Evolutionary conservation across 2,888 invertebrate genomes (phyloP).

Genomic region (Amblyteles armatorius): DNA sequence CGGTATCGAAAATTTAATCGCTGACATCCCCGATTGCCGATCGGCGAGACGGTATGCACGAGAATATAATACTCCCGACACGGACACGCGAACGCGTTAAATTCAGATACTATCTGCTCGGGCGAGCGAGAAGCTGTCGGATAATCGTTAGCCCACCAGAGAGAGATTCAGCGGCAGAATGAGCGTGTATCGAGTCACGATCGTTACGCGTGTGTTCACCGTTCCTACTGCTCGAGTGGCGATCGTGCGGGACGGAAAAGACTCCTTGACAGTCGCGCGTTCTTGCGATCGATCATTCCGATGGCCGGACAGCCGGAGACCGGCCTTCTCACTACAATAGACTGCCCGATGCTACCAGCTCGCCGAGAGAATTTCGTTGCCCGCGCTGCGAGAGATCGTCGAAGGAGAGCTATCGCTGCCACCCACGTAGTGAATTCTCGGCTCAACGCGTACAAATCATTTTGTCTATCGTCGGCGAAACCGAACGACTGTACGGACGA

Average conservation of each 20-base stretch:
- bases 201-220: conserved; percentile 55
- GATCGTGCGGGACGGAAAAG: conserved; percentile 36
- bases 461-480: conserved; percentile 32
- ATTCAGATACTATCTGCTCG: conserved; percentile 68
- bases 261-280: conserved; percentile 72
- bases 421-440: conserved; percentile 78
- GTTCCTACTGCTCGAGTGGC: conserved; percentile 50
- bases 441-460: conserved; percentile 41
- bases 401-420: conserved; percentile 80
- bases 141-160: conserved; percentile 76
- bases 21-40: conserved; percentile 1
- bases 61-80: conserved; percentile 1
- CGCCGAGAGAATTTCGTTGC: conserved; percentile 25
- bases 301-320: conserved; percentile 48
- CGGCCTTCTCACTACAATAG: conserved; percentile 29
- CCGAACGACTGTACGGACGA: not conserved
- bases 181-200: conserved; percentile 64
- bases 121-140: conserved; percentile 75
- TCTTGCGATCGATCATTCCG: conserved; percentile 82
- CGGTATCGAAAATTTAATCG: not conserved
- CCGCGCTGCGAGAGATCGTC: conserved; percentile 33
- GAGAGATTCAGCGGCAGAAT: conserved; percentile 46
- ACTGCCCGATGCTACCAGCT: conserved; percentile 45
- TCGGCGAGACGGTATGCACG: not conserved
- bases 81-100: conserved; percentile 71